Evolutionary conservation across 2,888 invertebrate species (phyloP).

Genomic region (Incurvaria masculella): DNA sequence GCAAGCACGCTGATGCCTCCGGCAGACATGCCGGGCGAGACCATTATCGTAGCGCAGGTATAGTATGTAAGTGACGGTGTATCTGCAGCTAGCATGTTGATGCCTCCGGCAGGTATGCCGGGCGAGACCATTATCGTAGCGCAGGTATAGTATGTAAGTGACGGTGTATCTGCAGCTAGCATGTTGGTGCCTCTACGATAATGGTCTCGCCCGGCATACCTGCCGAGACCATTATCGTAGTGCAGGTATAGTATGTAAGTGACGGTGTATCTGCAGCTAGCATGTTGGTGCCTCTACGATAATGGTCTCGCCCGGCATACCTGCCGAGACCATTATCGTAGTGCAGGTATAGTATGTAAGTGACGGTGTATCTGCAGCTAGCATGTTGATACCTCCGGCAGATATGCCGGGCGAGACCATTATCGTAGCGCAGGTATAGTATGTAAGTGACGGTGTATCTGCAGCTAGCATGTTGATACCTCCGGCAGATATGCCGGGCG

Average conservation of each 20-base stretch:
- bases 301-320: constrained; percentile 61
- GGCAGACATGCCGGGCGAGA: constrained; percentile 59
- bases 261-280: constrained; percentile 61
- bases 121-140: too few species aligned
- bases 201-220: constrained; percentile 62
- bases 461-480: constrained; percentile 57
- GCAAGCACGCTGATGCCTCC: constrained; percentile 58
- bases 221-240: too few species aligned
- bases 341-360: too few species aligned
- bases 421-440: constrained; percentile 58
- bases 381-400: constrained; percentile 55
- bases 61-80: too few species aligned
- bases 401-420: constrained; percentile 63
- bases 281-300: constrained; percentile 54
- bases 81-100: constrained; percentile 60
- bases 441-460: too few species aligned
- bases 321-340: too few species aligned
- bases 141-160: too few species aligned
- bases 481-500: constrained; percentile 61
- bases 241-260: too few species aligned
- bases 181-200: constrained; percentile 56
- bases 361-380: constrained; percentile 63
- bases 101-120: constrained; percentile 58
- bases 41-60: constrained; percentile 61
- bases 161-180: constrained; percentile 60